These are phyloP conservation scores for Neoascia interrupta DNA, from an alignment of 2,888 invertebrate genomes.

Conservation along the genomic window DNA sequence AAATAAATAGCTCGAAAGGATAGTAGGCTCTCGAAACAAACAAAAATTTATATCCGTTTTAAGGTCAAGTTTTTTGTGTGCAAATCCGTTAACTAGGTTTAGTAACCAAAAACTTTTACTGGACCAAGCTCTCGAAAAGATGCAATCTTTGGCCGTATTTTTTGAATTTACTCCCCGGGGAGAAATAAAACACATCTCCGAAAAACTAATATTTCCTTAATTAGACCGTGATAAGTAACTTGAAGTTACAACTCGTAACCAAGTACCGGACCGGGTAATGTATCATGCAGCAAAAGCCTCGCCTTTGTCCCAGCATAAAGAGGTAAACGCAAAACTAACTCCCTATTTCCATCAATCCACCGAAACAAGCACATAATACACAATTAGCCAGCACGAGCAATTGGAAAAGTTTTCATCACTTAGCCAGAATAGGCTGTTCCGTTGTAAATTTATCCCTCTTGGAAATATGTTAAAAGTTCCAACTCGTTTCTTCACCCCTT, in stretches of 20 bases:
- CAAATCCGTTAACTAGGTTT: no score
- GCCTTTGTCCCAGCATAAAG: constrained; percentile 29
- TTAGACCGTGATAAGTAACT: constrained; percentile 55
- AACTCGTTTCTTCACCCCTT: constrained; percentile 52
- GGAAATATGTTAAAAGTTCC: constrained; percentile 57
- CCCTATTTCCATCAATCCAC: constrained; percentile 56
- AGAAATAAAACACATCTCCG: constrained; percentile 4
- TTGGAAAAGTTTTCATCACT: constrained; percentile 67
- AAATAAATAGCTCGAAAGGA: no score
- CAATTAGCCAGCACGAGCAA: constrained; percentile 54
- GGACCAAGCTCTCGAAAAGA: no score
- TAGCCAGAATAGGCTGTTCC: constrained; percentile 54
- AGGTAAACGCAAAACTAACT: constrained; percentile 34
- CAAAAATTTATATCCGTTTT: no score
- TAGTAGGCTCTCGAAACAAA: no score
- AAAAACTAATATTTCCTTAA: constrained; percentile 26
- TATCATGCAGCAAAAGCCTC: constrained; percentile 33
- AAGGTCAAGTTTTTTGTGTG: no score
- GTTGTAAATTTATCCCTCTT: constrained; percentile 50
- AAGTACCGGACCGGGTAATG: constrained; percentile 45
- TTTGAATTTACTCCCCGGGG: constrained; percentile 15
- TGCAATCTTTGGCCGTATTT: neutral
- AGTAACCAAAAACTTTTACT: no score
- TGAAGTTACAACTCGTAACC: constrained; percentile 42
- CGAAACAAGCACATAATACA: constrained; percentile 58